These are phyloP conservation scores for Eristalinus sepulchralis DNA, from an alignment of 2,888 invertebrate species.

Conservation along the genomic window DNA sequence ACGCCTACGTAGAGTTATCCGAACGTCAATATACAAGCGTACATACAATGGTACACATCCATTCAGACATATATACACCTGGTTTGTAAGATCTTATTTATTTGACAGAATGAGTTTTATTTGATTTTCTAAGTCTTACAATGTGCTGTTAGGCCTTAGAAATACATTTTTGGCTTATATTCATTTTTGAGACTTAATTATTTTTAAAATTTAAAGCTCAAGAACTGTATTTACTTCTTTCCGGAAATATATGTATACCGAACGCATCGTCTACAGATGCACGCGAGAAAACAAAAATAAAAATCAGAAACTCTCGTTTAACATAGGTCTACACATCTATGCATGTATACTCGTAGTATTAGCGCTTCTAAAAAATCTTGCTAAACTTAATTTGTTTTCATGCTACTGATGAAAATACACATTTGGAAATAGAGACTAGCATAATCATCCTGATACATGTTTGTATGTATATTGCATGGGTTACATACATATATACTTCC, in stretches of 20 bases:
- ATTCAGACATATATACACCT: neutral
- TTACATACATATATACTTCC: slow-evolving; percentile 20
- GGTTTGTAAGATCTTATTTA: neutral
- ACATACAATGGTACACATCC: neutral
- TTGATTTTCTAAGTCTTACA: neutral
- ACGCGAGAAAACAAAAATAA: slow-evolving; percentile 53
- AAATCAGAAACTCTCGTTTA: slow-evolving; percentile 38
- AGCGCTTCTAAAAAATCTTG: slow-evolving; percentile 63
- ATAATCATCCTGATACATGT: neutral
- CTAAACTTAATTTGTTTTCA: slow-evolving; percentile 57
- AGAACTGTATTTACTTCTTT: neutral
- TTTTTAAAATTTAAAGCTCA: neutral
- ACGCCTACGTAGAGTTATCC: slow-evolving; percentile 68
- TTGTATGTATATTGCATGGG: neutral
- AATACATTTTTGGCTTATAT: neutral
- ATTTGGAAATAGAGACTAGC: slow-evolving; percentile 25
- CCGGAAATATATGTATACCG: slow-evolving; percentile 14
- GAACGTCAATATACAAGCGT: slow-evolving; percentile 48
- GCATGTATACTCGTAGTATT: slow-evolving; percentile 55
- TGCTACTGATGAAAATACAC: slow-evolving; percentile 57
- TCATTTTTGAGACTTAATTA: neutral
- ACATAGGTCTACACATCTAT: slow-evolving; percentile 28
- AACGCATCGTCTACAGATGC: slow-evolving; percentile 22
- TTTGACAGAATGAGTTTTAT: slow-evolving; percentile 1
- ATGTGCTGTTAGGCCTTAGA: neutral